A percentile compares a stretch with the other conserved stretches of the same genome.
Evolutionary conservation across 2,113 vertebrate genomes (phyloP).

Genomic region (Malaclemys terrapin): DNA sequence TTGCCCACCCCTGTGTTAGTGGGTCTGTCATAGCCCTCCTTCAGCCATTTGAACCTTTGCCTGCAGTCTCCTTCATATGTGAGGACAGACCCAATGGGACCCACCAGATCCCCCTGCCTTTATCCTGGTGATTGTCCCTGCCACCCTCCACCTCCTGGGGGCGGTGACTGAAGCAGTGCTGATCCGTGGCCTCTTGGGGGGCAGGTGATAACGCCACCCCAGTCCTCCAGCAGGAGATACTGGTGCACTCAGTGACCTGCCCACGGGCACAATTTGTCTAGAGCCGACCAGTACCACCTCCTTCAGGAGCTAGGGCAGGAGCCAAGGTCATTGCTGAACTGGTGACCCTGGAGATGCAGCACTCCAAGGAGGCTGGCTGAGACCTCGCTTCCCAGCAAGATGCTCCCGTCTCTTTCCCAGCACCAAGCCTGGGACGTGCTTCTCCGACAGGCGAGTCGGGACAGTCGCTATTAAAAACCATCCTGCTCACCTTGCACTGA

Average conservation of each 20-base stretch:
- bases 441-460: background rate
- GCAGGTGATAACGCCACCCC: background rate
- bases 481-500: conserved; percentile 72
- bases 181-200: background rate
- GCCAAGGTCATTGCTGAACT: background rate
- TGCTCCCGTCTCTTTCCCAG: too few relatives aligned
- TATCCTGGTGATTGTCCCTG: background rate
- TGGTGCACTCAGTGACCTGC: background rate
- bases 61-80: background rate
- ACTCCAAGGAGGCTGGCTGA: background rate
- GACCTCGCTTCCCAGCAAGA: background rate
- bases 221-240: background rate
- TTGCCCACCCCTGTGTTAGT: too few relatives aligned
- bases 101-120: background rate
- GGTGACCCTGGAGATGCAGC: background rate
- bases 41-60: background rate
- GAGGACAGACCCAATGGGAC: background rate
- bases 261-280: background rate
- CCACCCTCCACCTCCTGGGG: background rate
- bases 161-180: background rate
- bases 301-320: background rate
- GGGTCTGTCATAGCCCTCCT: background rate
- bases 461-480: rapidly evolving
- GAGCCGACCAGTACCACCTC: background rate
- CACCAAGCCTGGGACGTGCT: background rate